Evolutionary conservation across 2,113 vertebrate species (phyloP).

Genomic region (Channa maculata): DNA sequence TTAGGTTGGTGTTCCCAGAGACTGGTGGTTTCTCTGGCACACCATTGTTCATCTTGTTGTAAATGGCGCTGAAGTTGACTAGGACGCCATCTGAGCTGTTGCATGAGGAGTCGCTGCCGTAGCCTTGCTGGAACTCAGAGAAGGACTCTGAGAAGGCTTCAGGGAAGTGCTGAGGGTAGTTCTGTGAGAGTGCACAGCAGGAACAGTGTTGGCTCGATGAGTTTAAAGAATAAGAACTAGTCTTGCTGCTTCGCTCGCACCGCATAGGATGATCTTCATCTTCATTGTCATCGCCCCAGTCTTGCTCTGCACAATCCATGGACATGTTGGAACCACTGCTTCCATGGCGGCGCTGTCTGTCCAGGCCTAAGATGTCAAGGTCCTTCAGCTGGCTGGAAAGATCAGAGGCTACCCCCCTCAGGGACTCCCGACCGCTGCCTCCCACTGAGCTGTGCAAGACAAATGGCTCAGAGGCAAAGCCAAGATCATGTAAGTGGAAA

Average conservation of each 20-base stretch:
- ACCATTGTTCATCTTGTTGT: conserved; percentile 89
- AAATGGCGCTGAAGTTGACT: conserved; percentile 96
- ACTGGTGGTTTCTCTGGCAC: conserved; percentile 81
- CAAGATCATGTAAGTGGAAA: conserved; percentile 87
- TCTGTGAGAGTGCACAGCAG: conserved; percentile 88
- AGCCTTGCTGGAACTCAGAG: conserved; percentile 88
- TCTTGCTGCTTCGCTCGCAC: conserved; percentile 76
- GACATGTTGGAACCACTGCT: conserved; percentile 90
- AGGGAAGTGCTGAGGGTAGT: conserved; percentile 76
- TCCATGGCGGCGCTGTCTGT: conserved; percentile 81
- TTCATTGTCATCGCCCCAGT: conserved; percentile 89
- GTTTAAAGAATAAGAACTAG: conserved; percentile 82
- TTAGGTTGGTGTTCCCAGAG: conserved; percentile 83
- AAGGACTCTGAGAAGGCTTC: conserved; percentile 80
- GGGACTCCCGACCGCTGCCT: conserved; percentile 83
- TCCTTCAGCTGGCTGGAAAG: conserved; percentile 73
- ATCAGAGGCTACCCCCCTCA: conserved; percentile 61
- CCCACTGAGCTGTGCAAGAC: conserved; percentile 81
- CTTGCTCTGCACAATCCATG: conserved; percentile 89
- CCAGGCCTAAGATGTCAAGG: conserved; percentile 86
- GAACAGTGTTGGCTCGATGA: conserved; percentile 81
- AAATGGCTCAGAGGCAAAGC: conserved; percentile 82
- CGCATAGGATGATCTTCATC: conserved; percentile 81
- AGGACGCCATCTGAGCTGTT: conserved; percentile 95
- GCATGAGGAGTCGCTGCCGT: conserved; percentile 94